Percentiles rank a stretch among this genome's conserved stretches.
Conservation (phyloP, 2,113 vertebrate genomes). For the Myrmecobius fasciatus region DNA sequence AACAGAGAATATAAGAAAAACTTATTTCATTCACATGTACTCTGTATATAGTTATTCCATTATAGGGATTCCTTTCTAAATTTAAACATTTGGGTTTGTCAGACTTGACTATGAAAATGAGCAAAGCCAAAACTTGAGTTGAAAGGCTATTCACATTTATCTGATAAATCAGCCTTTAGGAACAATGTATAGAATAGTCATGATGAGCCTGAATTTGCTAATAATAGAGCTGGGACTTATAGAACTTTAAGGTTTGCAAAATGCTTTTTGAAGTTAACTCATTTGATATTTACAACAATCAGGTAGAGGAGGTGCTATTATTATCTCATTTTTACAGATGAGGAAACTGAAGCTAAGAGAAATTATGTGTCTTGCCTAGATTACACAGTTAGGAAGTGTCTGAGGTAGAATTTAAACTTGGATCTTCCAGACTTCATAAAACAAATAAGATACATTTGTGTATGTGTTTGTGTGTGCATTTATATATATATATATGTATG, state of each 20-base stretch:
- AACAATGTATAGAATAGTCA: neutral
- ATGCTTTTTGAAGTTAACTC: neutral
- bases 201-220: neutral
- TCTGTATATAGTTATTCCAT: neutral
- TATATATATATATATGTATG: too few species aligned
- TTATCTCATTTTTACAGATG: neutral
- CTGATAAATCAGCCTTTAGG: neutral
- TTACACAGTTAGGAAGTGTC: neutral
- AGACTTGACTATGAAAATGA: neutral
- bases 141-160: neutral
- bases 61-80: neutral
- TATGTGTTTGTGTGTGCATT: too few species aligned
- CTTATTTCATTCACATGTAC: neutral
- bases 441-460: neutral
- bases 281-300: neutral
- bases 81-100: neutral
- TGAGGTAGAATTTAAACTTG: neutral
- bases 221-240: neutral
- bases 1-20: neutral
- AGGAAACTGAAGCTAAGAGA: neutral
- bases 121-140: neutral
- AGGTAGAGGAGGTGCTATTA: neutral
- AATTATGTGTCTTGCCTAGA: neutral
- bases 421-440: neutral
- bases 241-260: neutral